Evolutionary conservation across 1,140 invertebrate genomes (phyloP), one percentile per base, ranked within the genome.

Genomic region (Hylyphantes graminicola): DNA sequence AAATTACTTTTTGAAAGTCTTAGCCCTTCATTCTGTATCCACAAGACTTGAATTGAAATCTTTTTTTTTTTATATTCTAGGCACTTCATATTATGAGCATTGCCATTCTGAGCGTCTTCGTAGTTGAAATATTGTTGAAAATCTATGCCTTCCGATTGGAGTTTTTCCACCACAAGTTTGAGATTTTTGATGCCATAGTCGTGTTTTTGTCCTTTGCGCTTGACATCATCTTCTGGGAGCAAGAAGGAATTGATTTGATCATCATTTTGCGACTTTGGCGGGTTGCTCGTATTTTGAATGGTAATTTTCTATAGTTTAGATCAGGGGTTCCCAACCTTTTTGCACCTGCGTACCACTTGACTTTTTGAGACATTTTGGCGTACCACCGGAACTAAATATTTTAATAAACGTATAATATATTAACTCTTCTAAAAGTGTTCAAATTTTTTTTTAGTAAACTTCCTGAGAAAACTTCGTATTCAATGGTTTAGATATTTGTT

Each of bases 111-210:
- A 85, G 85, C 15, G 48, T 90, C 2, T 90, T 90, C 82, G 17
- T 90, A 10, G 73, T 90, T 54, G 90, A 90, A 81, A 88, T 90
- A 68, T n/a, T 80, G 13, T 55, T 88, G 9, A 88, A 90, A 59
- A 70, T 90, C 0, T 90, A 88, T 87, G 89, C 88, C 6, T 87
- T 89, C 85, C 76, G 89, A n/a, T 55, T 88, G 50, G 87, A 87
- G 12, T 90, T 90, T 82, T 90, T 90, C 80, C 87, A 87, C 53
- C 88, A 89, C 84, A 90, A 90, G 79, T 64, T 90, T 78, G 90
- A 90, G 78, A 55, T 90, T 76, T 90, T 90, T 88, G 90, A 90
- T 88, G 89, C 89, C 13, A 51, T 90, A 73, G 86, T 90, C 50
- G 89, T 90, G 7, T 86, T 90, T 57, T 51, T 89, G 1, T 90